phyloP scores from a whole-genome alignment of 2,888 invertebrate species.

The Mellilla xanthometata region DNA sequence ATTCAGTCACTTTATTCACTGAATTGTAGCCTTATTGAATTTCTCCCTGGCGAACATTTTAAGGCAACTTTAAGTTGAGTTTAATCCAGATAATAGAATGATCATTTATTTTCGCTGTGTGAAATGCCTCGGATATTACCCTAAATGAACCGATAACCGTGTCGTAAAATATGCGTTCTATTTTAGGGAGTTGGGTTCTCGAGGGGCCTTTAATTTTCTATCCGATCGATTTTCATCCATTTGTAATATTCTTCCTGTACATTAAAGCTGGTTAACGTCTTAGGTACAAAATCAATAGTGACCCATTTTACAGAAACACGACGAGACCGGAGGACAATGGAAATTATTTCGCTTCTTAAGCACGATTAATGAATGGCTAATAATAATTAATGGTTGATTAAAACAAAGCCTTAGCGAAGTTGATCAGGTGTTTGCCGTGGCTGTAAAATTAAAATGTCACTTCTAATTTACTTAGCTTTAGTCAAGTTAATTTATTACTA shows the following conservation, averaged over 20 bases:
- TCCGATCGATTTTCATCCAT: conserved; percentile 16
- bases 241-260: conserved; percentile 28
- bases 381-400: conserved; percentile 27
- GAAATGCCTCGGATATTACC: neutral
- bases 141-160: neutral
- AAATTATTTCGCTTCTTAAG: conserved; percentile 26
- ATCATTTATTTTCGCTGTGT: neutral
- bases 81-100: neutral
- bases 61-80: neutral
- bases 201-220: conserved; percentile 13
- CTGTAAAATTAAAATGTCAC: conserved; percentile 20
- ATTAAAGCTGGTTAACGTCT: conserved; percentile 27
- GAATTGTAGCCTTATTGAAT: conserved; percentile 57
- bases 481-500: conserved; percentile 8
- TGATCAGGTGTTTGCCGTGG: conserved; percentile 19
- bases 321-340: conserved; percentile 26
- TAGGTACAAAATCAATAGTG: conserved; percentile 39
- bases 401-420: conserved; percentile 18
- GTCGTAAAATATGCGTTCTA: conserved; percentile 6
- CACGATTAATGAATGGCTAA: conserved; percentile 26
- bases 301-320: conserved; percentile 35
- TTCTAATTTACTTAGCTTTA: conserved; percentile 17
- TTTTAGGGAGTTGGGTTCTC: conserved; percentile 1
- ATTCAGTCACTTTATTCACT: conserved; percentile 65
- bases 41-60: conserved; percentile 32